Base-by-base conservation (phyloP, 2,888 invertebrate genomes). In the Imbricaverruca yamaguchii region DNA sequence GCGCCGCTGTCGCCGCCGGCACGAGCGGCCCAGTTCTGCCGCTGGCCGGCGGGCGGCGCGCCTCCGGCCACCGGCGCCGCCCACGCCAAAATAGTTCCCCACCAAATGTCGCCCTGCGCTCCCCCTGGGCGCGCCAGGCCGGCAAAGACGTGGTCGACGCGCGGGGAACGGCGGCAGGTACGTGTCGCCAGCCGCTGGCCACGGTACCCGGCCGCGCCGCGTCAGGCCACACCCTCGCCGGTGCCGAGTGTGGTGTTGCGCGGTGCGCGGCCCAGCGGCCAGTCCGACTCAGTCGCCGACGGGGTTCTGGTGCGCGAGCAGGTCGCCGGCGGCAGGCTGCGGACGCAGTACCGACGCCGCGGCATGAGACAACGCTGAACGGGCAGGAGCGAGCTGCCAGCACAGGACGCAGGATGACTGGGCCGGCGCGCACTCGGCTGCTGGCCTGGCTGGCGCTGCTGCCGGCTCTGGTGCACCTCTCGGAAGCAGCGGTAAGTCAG, bases 1-100 rank as follows among this genome's bases (percentile, higher is more conserved):
- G 89, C 53, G 18, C 53, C 0, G 10, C 92, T 93, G 53, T 55
- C 74, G 74, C 55, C 74, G 55, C 21, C 74, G 55, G 39, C 61
- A 57, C 80, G 39, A 57, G 15, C 61, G 63, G 59, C 74, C 55
- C 55, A 74, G 74, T 74, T 74, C 74, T 74, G 74, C 25, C 21
- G 55, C 55, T 21, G 74, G 53, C 53, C 18, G 74, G 21, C 74
- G 74, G 23, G 53, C 53, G 53, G 18, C 55, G 74, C 18, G 53
- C 53, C 18, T 21, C 10, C 9, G 39, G 11, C 55, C 6, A 53
- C 53, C 53, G 2, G 74, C 7, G 2, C 53, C 74, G 74, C 74
- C 74, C 74, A 53, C 74, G 6, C 3, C 53, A 53, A 55, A 13
- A 55, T 74, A 74, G 74, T 74, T 53, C 74, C 53, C 53, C 53